Evolutionary conservation across 2,797 vertebrate species (phyloP).

Genomic region (Limosa lapponica): DNA sequence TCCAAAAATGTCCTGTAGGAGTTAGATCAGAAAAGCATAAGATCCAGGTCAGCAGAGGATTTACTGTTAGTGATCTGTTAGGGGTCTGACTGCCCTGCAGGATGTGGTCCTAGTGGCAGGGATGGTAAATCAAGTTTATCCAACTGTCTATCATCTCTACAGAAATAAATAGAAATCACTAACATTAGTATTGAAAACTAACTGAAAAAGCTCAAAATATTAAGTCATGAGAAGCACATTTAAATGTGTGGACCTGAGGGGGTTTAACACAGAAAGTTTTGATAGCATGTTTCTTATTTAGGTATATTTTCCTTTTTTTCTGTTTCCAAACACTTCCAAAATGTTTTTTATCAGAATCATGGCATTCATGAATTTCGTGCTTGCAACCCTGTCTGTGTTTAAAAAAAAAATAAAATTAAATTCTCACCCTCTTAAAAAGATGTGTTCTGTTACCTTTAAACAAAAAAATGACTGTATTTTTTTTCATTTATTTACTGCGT

Average conservation of each 20-base stretch:
- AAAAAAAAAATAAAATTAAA: background rate
- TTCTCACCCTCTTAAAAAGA: background rate
- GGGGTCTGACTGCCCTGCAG: background rate
- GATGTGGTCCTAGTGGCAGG: background rate
- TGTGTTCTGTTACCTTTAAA: background rate
- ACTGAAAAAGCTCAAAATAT: background rate
- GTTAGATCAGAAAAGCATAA: background rate
- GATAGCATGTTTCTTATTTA: background rate
- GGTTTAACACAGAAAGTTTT: background rate
- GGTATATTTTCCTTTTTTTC: background rate
- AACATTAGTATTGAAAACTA: background rate
- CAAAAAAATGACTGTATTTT: fast-evolving
- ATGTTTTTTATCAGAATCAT: background rate
- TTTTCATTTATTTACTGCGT: background rate
- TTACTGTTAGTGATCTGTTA: background rate
- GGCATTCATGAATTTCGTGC: background rate
- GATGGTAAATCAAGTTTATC: background rate
- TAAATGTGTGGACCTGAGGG: background rate
- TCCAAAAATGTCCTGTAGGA: background rate
- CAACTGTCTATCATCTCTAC: background rate
- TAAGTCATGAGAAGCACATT: background rate
- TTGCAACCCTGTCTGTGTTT: background rate
- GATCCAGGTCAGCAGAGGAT: background rate
- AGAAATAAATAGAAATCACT: background rate
- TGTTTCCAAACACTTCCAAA: background rate